Base-by-base conservation (phyloP, 2,888 invertebrate species). In the Dolichomitus sp. region DNA sequence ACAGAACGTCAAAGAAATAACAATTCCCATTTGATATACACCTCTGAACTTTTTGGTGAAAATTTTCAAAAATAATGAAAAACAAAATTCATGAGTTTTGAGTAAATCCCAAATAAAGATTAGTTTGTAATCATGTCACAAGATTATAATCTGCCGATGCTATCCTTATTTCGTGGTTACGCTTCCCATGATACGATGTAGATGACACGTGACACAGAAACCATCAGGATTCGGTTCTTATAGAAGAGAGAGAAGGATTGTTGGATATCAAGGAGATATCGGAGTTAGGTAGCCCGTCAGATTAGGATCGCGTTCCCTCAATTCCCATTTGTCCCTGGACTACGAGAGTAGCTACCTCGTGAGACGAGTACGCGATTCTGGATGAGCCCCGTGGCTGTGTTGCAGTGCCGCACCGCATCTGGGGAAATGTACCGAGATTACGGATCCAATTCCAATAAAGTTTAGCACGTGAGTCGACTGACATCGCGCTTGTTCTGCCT, bases 391-490 rank as follows among this genome's bases (percentile, higher is more conserved):
- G 27, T 30, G 33, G 17, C 11, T 50, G 48, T 33, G 27, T 42
- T 61, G 17, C 23, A 37, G 59, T 68, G 52, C 73, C 84, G 80
- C 86, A 86, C 85, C 87, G 88, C 89, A 90, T 90, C 90, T 90
- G 88, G 89, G 90, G 90, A 91, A 89, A 90, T 91, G 89, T 90
- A 88, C 90, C 88, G 91, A 92, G 92, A 91, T 92, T 91, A 92
- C 92, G 90, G 90, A 90, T 90, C 90, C 92, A 91, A 91, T 92
- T 92, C 92, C 92, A 91, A 92, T 92, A 91, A 91, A 92, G 91
- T 91, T 92, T 89, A 86, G 89, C 87, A 91, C 92, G 91, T 91
- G 92, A 91, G 90, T 80, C 86, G 92, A 92, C 90, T 92, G 88
- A 89, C 89, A 87, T 87, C 87, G 83, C 86, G 88, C 90, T 90